Evolutionary conservation across 2,888 invertebrate species (phyloP), one percentile per base, ranked within the genome.

Genomic region (Auanema freiburgensis): DNA sequence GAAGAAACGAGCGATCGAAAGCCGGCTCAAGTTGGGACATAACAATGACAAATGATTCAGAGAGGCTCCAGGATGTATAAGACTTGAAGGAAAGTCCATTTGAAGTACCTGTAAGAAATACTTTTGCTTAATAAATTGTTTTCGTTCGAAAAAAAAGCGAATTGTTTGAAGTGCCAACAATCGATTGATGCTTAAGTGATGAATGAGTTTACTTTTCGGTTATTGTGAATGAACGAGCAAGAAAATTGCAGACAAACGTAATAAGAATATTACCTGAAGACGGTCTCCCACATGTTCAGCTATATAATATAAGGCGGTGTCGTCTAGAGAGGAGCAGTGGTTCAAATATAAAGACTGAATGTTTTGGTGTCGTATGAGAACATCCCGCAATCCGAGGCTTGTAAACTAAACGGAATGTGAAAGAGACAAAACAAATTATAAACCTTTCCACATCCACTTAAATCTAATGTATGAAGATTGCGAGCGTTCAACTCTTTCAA

Each of bases 1-100:
- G 60, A 83, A 83, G 56, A 81, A 83, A 24, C 80, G 67, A 50
- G 82, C 81, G 23, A 83, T 65, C 2, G 82, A 83, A 43, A 83
- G 70, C 49, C 79, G 79, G 6, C 68, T 58, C 12, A 83, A 66
- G 58, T 81, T 80, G 16, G 80, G 78, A 65, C 83, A 83, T 16
- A 65, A 63, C 6, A 63, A 61, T n/a, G 79, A 77, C 49, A 83
- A 67, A 55, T 78, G 71, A 44, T 66, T 64, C 18, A 83, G 65
- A 24, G 78, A 71, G 10, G 68, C 62, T n/a, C 73, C 69, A 14
- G 81, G 80, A 51, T 83, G 79, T 16, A 66, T 58, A 21, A 82
- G 63, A n/a, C 75, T 74, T 10, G 77, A 72, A 24, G 83, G 67
- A 56, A 80, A 81, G 59, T 83, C 83, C 57, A 83, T 66, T 55